phyloP scores from a whole-genome alignment of 2,113 vertebrate species.

The Dissostichus mawsoni region DNA sequence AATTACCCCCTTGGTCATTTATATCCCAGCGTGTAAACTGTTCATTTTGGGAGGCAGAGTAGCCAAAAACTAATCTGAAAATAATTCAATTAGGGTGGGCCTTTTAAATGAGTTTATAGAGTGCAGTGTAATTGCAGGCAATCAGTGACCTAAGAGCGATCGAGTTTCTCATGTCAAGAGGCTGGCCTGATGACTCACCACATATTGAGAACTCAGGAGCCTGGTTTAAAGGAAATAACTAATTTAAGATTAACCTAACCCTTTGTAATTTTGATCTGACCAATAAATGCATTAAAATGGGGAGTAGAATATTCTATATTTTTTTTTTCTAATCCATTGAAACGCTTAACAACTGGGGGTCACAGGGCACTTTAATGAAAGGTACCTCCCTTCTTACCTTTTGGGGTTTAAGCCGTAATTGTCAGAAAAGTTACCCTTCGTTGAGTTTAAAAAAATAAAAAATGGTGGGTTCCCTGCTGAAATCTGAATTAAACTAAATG shows the following conservation, averaged over 20 bases:
- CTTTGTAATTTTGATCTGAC: neutral
- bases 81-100: neutral
- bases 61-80: neutral
- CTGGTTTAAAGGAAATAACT: neutral
- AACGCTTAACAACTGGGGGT: neutral
- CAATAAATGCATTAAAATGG: neutral
- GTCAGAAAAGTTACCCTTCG: too few species aligned
- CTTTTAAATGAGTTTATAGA: neutral
- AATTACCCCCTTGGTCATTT: neutral
- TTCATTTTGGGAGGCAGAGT: neutral
- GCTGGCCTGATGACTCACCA: constrained; percentile 34
- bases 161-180: neutral
- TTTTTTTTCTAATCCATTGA: neutral
- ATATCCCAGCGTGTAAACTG: neutral
- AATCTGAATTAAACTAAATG: too few species aligned
- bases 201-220: neutral
- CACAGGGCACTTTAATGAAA: too few species aligned
- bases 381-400: too few species aligned
- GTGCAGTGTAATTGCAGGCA: constrained; percentile 5
- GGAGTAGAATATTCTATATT: neutral
- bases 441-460: too few species aligned
- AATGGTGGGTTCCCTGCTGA: too few species aligned
- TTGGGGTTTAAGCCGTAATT: too few species aligned
- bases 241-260: neutral
- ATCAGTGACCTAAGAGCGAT: constrained; percentile 23